Conservation (phyloP, 2,797 vertebrate species). For the Sebastes vulpes region DNA sequence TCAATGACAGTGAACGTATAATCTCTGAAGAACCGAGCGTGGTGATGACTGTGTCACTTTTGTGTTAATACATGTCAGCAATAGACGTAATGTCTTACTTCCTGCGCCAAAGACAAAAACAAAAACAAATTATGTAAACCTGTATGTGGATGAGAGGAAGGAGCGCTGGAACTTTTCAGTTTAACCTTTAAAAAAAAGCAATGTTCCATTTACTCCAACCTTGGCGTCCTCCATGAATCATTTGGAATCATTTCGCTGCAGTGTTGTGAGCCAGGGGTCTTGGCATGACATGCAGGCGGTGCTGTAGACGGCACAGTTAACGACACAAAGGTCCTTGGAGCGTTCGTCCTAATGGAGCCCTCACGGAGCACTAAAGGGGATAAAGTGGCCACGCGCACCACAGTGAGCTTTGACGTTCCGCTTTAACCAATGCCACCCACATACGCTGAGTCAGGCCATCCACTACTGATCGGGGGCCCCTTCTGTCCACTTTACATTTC, state of each 20-base stretch:
- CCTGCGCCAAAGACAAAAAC: not conserved
- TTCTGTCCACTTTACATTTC: constrained; percentile 25
- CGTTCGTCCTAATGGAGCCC: constrained; percentile 52
- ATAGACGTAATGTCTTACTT: not conserved
- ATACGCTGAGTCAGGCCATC: constrained; percentile 30
- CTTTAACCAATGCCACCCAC: constrained; percentile 34
- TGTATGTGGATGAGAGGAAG: not conserved
- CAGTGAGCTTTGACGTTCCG: not conserved
- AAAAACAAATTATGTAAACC: not conserved
- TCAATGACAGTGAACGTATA: not conserved
- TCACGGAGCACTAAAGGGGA: constrained; percentile 34
- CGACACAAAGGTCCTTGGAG: constrained; percentile 61
- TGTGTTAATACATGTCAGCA: not conserved
- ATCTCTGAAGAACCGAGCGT: not conserved
- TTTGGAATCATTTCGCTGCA: constrained; percentile 39
- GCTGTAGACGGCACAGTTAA: constrained; percentile 51
- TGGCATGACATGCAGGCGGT: constrained; percentile 48
- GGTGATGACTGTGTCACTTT: not conserved
- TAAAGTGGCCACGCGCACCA: constrained; percentile 2
- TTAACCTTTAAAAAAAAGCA: constrained; percentile 49
- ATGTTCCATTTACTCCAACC: constrained; percentile 36
- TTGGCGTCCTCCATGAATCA: constrained; percentile 42
- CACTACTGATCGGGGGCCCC: not conserved
- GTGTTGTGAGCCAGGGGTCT: constrained; percentile 48
- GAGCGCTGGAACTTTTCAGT: not conserved